Base-by-base conservation (phyloP, 1,140 invertebrate species). In the Venustaconcha ellipsiformis region DNA sequence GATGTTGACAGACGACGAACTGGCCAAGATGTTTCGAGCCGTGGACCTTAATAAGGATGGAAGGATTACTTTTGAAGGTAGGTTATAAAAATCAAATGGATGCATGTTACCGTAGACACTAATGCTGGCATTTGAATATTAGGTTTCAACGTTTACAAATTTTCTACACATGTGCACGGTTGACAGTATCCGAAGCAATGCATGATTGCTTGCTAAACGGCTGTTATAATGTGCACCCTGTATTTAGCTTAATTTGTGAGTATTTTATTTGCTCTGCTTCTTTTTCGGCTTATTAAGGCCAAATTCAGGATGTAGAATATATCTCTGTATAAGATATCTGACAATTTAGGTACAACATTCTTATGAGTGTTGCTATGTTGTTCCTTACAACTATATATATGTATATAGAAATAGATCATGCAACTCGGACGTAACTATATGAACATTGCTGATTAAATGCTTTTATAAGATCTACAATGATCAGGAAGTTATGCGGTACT, bases 1-100 rank as follows among this genome's bases (percentile, higher is more conserved):
- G 59, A 82, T 84, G 80, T 67, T 87, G 62, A 84, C 83, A 2
- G 84, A 86, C 60, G 83, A 82, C 6, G 86, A 88, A 70, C 72
- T 87, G 6, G 72, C 78, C 57, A 76, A 81, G 14, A 83, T 88
- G 70, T 69, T 88, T 12, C 83, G 79, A n/a, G 70, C 81, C 15
- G 86, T 83, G 2, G 87, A 88, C 72, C 58, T 78, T 14, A 82
- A 88, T 59, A 80, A 82, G 23, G 85, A 87, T 57, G 85, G 84
- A 2, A 76, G 78, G 57, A 83, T 87, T 18, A 81, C 80, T 26
- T 85, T 82, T 57, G 78, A 81, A 75, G 83, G 86, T 86, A 70
- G 64, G 72, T 12, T 30, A 37, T 70, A 57, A 14, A 74, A 74
- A 69, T 48, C 37, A 23, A 18, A 14, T 15, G 48, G 12, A 70